Evolutionary conservation across 1,140 invertebrate genomes (phyloP), one percentile per base, ranked within the genome.

Genomic region (Theocolax elegans): DNA sequence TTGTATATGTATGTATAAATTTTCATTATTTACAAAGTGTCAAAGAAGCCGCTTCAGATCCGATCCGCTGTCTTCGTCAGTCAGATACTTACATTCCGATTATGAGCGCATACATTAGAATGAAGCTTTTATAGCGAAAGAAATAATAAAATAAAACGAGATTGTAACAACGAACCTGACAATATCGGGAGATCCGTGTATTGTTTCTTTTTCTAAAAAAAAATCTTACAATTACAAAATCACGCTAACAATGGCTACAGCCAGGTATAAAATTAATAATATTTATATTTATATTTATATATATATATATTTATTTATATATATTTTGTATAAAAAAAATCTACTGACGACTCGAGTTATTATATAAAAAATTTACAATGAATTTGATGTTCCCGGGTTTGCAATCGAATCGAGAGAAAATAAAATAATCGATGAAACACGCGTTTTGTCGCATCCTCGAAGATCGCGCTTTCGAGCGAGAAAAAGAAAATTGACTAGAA

Each of bases 401-500:
- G 9, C n/a, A 62, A 68, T 56, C 9, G 23, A 69, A 63, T 62
- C 19, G 27, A 42, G 23, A 23, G 4, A 63, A 64, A 54, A 69
- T 68, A 25, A 69, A n/a, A n/a, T 27, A 69, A 21, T 51, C 13
- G 51, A 69, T 68, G 38, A 69, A n/a, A n/a, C 40, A 69, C 35
- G 51, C 13, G 51, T 12, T 60, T 68, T 67, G 38, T 56, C 19
- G 6, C 8, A 48, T 58, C 21, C 65, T 46, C 54, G 27, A 59
- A 31, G 35, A 60, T 48, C 56, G 62, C 40, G 67, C 13, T 53
- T 63, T 38, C 48, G 42, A 67, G 49, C 40, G 40, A 56, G n/a
- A n/a, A n/a, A n/a, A n/a, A n/a, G n/a, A 70, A 70, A 40, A 35
- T 56, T 70, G 67, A 70, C 67, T 70, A 70, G 67, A 70, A 70